These are phyloP conservation scores for Salvelinus sp. DNA, from an alignment of 2,113 vertebrate genomes.

Conservation along the genomic window DNA sequence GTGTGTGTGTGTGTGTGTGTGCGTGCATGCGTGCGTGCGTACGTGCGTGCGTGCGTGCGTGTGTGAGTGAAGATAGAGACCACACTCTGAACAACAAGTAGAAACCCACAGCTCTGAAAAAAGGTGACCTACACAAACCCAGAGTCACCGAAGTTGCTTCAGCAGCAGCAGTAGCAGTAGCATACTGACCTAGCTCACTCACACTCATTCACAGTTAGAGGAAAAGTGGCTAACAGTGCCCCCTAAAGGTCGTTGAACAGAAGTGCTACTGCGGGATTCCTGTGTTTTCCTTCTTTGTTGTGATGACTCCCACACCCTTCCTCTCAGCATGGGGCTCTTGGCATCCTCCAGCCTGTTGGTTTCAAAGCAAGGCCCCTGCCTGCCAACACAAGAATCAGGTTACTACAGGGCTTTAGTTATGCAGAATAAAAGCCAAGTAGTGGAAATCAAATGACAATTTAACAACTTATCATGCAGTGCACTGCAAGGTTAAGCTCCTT, in stretches of 20 bases:
- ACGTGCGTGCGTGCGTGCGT: too few species aligned
- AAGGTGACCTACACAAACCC: too few species aligned
- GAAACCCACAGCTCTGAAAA: too few species aligned
- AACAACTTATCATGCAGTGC: slow-evolving; percentile 17
- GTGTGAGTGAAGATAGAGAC: too few species aligned
- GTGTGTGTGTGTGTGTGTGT: too few species aligned
- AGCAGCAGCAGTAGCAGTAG: too few species aligned
- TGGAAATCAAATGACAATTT: slow-evolving; percentile 28
- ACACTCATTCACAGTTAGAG: not conserved
- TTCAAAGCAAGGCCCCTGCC: not conserved
- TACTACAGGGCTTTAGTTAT: not conserved
- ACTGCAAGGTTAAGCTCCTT: slow-evolving; percentile 10
- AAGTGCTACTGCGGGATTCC: not conserved
- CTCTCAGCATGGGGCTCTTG: not conserved
- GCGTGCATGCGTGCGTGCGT: too few species aligned
- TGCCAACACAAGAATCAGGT: not conserved
- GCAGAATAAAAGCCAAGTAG: slow-evolving; percentile 15
- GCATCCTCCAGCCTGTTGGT: slow-evolving; percentile 5
- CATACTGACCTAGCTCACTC: too few species aligned
- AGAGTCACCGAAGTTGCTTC: too few species aligned
- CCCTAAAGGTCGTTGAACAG: not conserved
- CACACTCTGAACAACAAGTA: too few species aligned
- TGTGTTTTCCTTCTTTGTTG: not conserved
- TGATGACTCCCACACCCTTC: not conserved
- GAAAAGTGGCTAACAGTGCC: slow-evolving; percentile 11